phyloP scores from a whole-genome alignment of 2,888 invertebrate species.

The Nipponacmea schrenckii region DNA sequence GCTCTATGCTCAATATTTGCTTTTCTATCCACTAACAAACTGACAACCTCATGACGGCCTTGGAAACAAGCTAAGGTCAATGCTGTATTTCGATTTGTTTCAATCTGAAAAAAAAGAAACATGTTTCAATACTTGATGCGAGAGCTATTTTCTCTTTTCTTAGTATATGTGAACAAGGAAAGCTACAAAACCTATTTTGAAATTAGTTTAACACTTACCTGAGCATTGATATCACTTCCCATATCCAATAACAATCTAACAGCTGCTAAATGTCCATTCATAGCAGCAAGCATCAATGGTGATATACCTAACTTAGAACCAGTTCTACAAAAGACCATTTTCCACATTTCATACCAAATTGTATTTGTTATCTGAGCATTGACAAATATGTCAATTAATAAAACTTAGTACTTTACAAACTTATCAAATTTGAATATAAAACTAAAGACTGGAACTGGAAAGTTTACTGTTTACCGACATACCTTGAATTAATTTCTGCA shows the following conservation, averaged over 20 bases:
- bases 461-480: no score
- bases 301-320: slow-evolving; percentile 98
- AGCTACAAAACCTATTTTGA: no score
- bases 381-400: no score
- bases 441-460: no score
- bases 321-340: slow-evolving; percentile 56
- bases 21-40: slow-evolving; percentile 91
- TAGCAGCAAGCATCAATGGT: slow-evolving; percentile 97
- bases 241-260: slow-evolving; percentile 94
- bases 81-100: slow-evolving; percentile 98
- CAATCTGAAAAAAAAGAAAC: slow-evolving; percentile 77
- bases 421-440: slow-evolving; percentile 13
- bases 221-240: slow-evolving; percentile 99
- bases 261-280: slow-evolving; percentile 97
- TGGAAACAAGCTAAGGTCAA: slow-evolving; percentile 98
- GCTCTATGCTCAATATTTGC: slow-evolving; percentile 99
- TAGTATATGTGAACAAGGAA: no score
- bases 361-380: no score
- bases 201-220: slow-evolving; percentile 66
- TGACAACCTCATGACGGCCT: slow-evolving; percentile 98
- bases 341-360: no score
- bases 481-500: slow-evolving; percentile 94
- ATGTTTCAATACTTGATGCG: not conserved
- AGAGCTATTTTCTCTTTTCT: no score
- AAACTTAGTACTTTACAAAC: no score